A percentile compares a stretch with the other conserved stretches of the same genome.
Evolutionary conservation across 2,888 invertebrate genomes (phyloP).

Genomic region (Lithophane socia): DNA sequence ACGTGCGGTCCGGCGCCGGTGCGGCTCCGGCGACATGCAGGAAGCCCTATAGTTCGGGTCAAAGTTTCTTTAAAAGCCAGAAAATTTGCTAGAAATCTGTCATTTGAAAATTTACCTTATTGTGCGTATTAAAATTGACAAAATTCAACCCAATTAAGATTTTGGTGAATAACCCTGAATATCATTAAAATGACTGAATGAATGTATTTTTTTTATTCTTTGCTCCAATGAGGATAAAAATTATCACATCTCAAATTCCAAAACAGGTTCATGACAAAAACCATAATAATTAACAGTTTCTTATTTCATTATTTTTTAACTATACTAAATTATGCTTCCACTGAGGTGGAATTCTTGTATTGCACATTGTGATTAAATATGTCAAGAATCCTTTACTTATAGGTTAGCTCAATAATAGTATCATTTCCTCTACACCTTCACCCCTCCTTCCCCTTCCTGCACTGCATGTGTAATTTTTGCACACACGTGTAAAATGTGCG

Average conservation of each 20-base stretch:
- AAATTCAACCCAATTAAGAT: not conserved
- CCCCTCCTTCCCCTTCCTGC: too few species aligned
- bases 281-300: conserved; percentile 12
- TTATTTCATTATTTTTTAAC: conserved; percentile 29
- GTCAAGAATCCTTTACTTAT: not conserved
- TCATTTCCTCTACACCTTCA: not conserved
- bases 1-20: too few species aligned
- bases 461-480: not conserved
- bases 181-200: not conserved
- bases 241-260: conserved; percentile 39
- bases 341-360: conserved; percentile 41
- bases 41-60: not conserved
- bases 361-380: conserved; percentile 13
- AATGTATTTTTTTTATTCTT: not conserved
- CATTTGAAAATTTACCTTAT: not conserved
- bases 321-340: conserved; percentile 43
- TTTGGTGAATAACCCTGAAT: not conserved
- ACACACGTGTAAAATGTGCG: not conserved
- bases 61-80: not conserved
- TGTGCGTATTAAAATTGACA: not conserved
- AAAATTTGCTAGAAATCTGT: not conserved
- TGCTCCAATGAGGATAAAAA: not conserved
- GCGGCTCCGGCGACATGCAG: too few species aligned
- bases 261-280: conserved; percentile 23
- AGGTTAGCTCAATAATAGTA: not conserved